Percentiles rank a stretch among this genome's conserved stretches.
phyloP scores from a whole-genome alignment of 2,797 vertebrate species.

The Helostoma temminkii region DNA sequence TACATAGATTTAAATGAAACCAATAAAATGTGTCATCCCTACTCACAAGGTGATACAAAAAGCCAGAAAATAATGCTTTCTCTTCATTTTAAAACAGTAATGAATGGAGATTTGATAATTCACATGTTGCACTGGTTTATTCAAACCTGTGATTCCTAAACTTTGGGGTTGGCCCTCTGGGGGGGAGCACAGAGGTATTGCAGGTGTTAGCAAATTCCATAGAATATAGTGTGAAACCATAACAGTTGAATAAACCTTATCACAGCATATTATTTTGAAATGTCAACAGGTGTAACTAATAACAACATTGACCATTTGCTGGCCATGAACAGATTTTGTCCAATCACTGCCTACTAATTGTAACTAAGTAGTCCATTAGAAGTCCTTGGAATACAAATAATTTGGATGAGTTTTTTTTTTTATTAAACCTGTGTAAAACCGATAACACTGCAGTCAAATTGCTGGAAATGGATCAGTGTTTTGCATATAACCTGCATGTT shows the following conservation, averaged over 20 bases:
- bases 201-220: neutral
- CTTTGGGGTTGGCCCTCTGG: constrained; percentile 6
- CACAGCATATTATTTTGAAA: constrained; percentile 6
- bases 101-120: constrained; percentile 21
- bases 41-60: constrained; percentile 3
- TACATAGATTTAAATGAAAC: neutral
- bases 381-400: too few relatives aligned
- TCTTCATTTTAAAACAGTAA: constrained; percentile 15
- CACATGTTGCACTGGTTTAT: constrained; percentile 14
- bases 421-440: too few relatives aligned
- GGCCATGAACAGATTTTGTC: neutral
- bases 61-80: constrained; percentile 22
- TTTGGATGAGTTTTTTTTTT: too few relatives aligned
- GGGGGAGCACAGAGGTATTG: neutral
- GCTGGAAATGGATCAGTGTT: too few relatives aligned
- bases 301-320: neutral
- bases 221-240: neutral
- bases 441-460: too few relatives aligned
- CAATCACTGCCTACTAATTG: neutral
- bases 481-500: too few relatives aligned
- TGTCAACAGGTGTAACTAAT: neutral
- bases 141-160: constrained; percentile 48
- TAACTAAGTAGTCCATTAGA: neutral
- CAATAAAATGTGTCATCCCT: neutral
- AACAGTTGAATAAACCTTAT: neutral